Base-by-base conservation (phyloP, 2,113 vertebrate genomes). In the Seriola aureovittata region DNA sequence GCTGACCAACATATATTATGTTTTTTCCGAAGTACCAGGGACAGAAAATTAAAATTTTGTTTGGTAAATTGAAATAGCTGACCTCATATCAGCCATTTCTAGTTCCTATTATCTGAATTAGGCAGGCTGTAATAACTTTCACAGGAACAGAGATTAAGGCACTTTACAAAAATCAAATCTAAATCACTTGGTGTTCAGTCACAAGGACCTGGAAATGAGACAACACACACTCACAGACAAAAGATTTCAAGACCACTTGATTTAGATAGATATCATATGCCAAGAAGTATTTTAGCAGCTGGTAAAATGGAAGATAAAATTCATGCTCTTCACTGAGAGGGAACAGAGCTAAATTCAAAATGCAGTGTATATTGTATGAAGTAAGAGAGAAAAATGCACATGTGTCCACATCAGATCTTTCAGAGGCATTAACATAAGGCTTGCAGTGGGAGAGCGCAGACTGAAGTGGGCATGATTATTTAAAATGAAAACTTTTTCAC, bases 401-500 rank as follows among this genome's bases (percentile, higher is more conserved):
- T 63, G 66, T 44, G 70, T 78, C 75, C 71, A 72, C 63, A 71
- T 48, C 68, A 50, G 19, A 74, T 36, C 76, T 71, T 72, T 81
- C 73, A 71, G 66, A 72, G 5, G 69, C 65, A 82, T 85, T 87
- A 85, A 74, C 88, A 77, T 78, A 65, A 73, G n/a, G 69, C 76
- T 68, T 50, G 40, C 73, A 58, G 80, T 79, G 75, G 38, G 38
- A 82, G 72, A 85, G 78, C 3, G 7, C 63, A 64, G 69, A 81
- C 75, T 67, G 58, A 84, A 90, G 78, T 71, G 77, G 64, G 69
- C 70, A 91, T 89, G 81, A 90, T 88, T 91, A 89, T 89, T 93
- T 87, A 65, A 90, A 91, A 84, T 76, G 69, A 81, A 89, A 91
- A 90, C 64, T 87, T 91, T 81, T 82, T 82, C 76, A 84, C 76